A percentile compares a stretch with the other conserved stretches of the same genome.
These are phyloP conservation scores for Crotalus tigris DNA, from an alignment of 2,113 vertebrate genomes.

Conservation along the genomic window DNA sequence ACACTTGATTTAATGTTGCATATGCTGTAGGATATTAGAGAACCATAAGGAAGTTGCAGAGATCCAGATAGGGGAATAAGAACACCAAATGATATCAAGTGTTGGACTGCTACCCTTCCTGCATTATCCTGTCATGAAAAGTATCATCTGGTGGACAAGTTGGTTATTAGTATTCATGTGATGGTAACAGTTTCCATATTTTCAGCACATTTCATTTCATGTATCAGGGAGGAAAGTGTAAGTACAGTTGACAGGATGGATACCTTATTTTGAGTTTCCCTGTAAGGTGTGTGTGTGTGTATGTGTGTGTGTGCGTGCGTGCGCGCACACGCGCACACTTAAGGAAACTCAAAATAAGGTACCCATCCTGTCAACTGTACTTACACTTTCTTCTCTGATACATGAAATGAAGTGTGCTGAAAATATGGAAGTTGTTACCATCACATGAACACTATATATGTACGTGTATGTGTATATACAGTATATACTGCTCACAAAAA, in stretches of 20 bases:
- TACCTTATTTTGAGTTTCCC: not conserved
- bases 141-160: not conserved
- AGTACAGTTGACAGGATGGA: not conserved
- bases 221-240: not conserved
- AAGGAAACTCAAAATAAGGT: not conserved
- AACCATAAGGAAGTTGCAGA: not conserved
- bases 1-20: not conserved
- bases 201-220: not conserved
- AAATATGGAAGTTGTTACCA: not conserved
- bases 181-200: not conserved
- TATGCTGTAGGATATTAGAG: not conserved
- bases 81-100: not conserved
- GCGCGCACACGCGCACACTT: fast-evolving
- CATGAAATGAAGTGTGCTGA: not conserved
- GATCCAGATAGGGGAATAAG: not conserved
- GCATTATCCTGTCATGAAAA: not conserved
- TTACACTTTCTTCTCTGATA: not conserved
- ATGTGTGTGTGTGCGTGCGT: fast-evolving
- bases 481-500: too few relatives aligned
- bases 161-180: not conserved
- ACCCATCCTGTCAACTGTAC: not conserved
- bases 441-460: not conserved
- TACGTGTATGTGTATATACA: too few relatives aligned
- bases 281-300: too few relatives aligned
- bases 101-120: not conserved